These are phyloP conservation scores for Drosophila novamexicana DNA, from an alignment of 1,140 invertebrate genomes.

Conservation along the genomic window DNA sequence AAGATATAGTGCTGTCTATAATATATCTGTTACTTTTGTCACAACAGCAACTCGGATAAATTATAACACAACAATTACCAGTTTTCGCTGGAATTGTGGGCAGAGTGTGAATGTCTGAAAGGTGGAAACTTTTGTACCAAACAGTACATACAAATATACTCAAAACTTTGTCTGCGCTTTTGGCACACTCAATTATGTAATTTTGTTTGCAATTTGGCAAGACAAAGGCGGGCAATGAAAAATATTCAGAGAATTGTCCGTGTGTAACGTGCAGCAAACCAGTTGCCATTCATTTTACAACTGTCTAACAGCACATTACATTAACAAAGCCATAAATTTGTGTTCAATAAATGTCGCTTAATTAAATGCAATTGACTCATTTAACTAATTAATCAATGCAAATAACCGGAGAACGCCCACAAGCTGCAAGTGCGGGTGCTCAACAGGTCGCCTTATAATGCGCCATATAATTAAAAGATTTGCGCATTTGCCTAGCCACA, in stretches of 20 bases:
- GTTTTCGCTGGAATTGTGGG: slow-evolving; percentile 53
- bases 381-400: slow-evolving; percentile 62
- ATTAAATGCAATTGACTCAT: slow-evolving; percentile 52
- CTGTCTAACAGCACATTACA: slow-evolving; percentile 20
- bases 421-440: slow-evolving; percentile 57
- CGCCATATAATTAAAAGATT: slow-evolving; percentile 64
- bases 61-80: slow-evolving; percentile 55
- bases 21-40: slow-evolving; percentile 62
- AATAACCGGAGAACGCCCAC: slow-evolving; percentile 24
- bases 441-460: slow-evolving; percentile 32
- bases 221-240: slow-evolving; percentile 21
- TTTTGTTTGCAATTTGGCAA: slow-evolving; percentile 40
- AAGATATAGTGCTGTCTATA: slow-evolving; percentile 58
- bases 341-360: slow-evolving; percentile 49
- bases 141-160: not conserved
- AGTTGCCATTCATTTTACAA: slow-evolving; percentile 26
- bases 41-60: slow-evolving; percentile 42
- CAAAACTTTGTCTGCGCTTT: slow-evolving; percentile 25
- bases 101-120: slow-evolving; percentile 66
- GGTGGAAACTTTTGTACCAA: slow-evolving; percentile 40
- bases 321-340: slow-evolving; percentile 40
- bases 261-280: slow-evolving; percentile 5
- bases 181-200: slow-evolving; percentile 54
- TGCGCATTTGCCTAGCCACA: slow-evolving; percentile 58
- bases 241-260: slow-evolving; percentile 16